Conservation (phyloP, 2,113 vertebrate species). For the Hippopotamus amphibius region DNA sequence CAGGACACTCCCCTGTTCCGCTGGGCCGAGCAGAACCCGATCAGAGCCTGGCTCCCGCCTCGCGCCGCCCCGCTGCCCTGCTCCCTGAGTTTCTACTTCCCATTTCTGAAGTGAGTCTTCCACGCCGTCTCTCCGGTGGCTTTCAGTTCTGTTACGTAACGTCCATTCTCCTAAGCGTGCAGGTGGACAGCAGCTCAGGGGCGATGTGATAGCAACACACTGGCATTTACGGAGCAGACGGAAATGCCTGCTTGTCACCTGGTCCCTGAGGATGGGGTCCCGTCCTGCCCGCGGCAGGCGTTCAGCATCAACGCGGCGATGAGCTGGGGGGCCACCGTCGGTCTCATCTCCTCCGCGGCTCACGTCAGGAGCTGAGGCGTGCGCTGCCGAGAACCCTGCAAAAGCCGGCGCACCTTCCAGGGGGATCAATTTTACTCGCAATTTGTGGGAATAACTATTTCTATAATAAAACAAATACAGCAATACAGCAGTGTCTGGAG, state of each 20-base stretch:
- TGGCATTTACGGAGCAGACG: too few species aligned
- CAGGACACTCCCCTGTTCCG: not conserved
- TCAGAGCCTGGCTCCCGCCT: too few species aligned
- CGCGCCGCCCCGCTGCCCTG: fast-evolving
- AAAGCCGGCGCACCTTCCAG: not conserved
- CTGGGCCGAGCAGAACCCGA: not conserved
- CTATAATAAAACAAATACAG: not conserved
- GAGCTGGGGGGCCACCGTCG: fast-evolving
- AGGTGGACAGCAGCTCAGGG: fast-evolving
- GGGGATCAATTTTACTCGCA: fast-evolving
- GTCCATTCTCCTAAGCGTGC: fast-evolving
- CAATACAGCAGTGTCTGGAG: not conserved
- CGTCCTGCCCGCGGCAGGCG: fast-evolving
- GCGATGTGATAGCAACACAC: fast-evolving
- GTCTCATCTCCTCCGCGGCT: not conserved
- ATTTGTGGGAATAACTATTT: not conserved
- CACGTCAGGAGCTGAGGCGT: not conserved
- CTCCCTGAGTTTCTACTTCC: not conserved
- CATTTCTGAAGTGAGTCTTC: not conserved
- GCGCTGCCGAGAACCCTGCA: fast-evolving
- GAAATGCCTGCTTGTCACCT: not conserved
- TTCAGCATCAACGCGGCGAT: fast-evolving
- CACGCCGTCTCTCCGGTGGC: fast-evolving
- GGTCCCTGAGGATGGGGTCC: not conserved
- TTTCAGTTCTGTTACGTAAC: not conserved